Base-by-base conservation (phyloP, 2,888 invertebrate species). In the Dynastes maya region DNA sequence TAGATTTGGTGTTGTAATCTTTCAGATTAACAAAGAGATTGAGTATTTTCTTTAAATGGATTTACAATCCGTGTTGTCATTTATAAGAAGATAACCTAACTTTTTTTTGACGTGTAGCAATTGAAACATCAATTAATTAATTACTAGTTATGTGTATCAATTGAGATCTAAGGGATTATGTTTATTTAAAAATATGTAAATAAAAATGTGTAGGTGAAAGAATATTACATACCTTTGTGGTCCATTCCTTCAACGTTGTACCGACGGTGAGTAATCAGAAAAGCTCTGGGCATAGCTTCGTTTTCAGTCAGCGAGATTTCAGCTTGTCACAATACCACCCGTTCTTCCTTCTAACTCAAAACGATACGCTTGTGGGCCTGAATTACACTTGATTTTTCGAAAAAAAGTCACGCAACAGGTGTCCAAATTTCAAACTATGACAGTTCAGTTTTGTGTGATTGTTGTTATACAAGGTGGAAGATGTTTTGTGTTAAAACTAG, bases 191-290 rank as follows among this genome's bases (percentile, higher is more conserved):
- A 51, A 9, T 2, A 11, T n/a, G n/a, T 55, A 55, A n/a, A 16
- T 16, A 11, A 45, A 45, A 45, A 6, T 55, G 2, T 6, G 55
- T 4, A 2, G 55, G 4, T 6, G 16, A n/a, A n/a, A 55, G n/a
- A 55, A n/a, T 29, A 64, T 68, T 13, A 77, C 87, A 84, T 84
- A 89, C 89, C 89, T 88, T 88, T 87, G 70, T 86, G 85, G 64
- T 88, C 88, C 82, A 86, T 86, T 72, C 87, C 88, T 76, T 88
- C 87, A 29, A 82, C 84, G 83, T 89, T 89, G 88, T 92, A 93
- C 77, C 92, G 89, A 55, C 91, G 90, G 86, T 92, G 92, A 22
- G 92, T 92, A 85, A 92, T 91, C 74, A 93, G 90, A 85, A 93
- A 93, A 80, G 92, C 92, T 85, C 92, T 89, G 83, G 93, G 93